A percentile compares a stretch with the other conserved stretches of the same genome.
Evolutionary conservation across 2,113 vertebrate species (phyloP).

Genomic region (Eolophus roseicapilla): DNA sequence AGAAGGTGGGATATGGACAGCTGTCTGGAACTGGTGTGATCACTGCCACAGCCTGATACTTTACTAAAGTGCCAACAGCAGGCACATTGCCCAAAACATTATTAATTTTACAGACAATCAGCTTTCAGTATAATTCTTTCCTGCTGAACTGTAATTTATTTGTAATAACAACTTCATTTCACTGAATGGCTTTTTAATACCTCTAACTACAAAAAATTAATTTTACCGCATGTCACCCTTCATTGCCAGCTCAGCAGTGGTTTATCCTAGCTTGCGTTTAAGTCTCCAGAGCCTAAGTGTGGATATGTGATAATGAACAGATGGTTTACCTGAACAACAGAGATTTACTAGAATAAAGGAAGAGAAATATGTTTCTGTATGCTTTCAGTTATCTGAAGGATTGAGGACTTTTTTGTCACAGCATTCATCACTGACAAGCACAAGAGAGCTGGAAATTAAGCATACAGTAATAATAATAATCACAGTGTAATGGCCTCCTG

Average conservation of each 20-base stretch:
- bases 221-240: not conserved
- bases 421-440: constrained; percentile 24
- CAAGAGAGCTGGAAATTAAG: constrained; percentile 26
- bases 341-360: not conserved
- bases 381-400: constrained; percentile 11
- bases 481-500: constrained; percentile 6
- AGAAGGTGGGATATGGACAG: not conserved
- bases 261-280: not conserved
- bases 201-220: not conserved
- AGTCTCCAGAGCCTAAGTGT: not conserved
- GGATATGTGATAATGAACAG: constrained; percentile 2
- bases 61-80: not conserved
- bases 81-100: not conserved
- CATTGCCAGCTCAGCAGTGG: constrained; percentile 10
- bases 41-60: not conserved
- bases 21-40: not conserved
- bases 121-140: not conserved
- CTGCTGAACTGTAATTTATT: constrained; percentile 29
- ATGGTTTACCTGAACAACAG: constrained; percentile 14
- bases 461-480: constrained; percentile 35
- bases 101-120: constrained; percentile 39
- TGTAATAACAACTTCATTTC: constrained; percentile 5
- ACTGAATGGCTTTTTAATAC: constrained; percentile 27
- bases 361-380: not conserved
- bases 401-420: not conserved